Percentiles rank a stretch among this genome's conserved stretches.
Evolutionary conservation across 2,113 vertebrate species (phyloP).

Genomic region (Mesocricetus auratus): DNA sequence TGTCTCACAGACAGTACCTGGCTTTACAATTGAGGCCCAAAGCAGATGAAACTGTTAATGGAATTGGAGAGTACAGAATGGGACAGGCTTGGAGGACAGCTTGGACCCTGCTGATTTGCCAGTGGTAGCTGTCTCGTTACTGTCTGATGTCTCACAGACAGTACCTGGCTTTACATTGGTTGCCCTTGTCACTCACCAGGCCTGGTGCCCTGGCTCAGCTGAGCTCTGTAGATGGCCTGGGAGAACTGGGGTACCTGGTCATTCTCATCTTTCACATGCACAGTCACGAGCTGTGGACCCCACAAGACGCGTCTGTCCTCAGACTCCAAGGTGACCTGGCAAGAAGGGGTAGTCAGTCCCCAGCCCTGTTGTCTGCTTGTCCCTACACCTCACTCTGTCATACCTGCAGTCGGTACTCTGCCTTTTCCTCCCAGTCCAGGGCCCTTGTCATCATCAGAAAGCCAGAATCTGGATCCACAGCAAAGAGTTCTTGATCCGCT

Average conservation of each 20-base stretch:
- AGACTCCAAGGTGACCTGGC: constrained; percentile 85
- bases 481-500: constrained; percentile 87
- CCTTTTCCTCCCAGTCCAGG: constrained; percentile 91
- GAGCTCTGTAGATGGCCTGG: constrained; percentile 86
- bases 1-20: neutral
- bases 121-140: neutral
- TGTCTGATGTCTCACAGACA: neutral
- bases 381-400: too few relatives aligned
- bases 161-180: neutral
- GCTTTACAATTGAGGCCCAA: neutral
- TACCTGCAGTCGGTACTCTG: constrained; percentile 90
- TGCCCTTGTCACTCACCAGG: constrained; percentile 67
- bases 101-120: neutral
- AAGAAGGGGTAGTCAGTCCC: constrained; percentile 10
- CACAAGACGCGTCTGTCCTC: constrained; percentile 79
- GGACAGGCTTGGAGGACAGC: neutral
- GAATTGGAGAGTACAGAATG: neutral
- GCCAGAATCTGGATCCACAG: constrained; percentile 87
- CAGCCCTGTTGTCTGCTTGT: neutral
- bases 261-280: constrained; percentile 89
- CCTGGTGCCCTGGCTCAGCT: constrained; percentile 83
- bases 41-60: neutral
- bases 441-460: constrained; percentile 89
- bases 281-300: constrained; percentile 85
- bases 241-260: constrained; percentile 88